Base-by-base conservation (phyloP, 1,140 invertebrate genomes). In the Probaryconus sp. region DNA sequence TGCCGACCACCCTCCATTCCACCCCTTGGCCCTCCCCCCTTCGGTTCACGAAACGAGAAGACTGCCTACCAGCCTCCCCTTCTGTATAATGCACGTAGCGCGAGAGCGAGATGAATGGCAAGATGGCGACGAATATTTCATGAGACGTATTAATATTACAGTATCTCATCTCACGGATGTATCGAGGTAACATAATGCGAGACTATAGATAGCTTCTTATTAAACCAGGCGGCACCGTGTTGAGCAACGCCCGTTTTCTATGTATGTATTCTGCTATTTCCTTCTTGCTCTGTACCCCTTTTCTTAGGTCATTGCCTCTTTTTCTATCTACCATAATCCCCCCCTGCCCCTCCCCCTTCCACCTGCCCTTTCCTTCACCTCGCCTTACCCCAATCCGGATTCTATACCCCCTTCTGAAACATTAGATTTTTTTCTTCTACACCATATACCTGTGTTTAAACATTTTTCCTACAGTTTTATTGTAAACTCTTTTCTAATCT, bases 161-260 rank as follows among this genome's bases (percentile, higher is more conserved):
- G 79, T 80, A 82, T 83, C 85, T 87, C 85, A 85, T 86, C 85
- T 86, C 85, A 82, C 79, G 83, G 82, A 86, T 86, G 84, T 86
- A 86, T 87, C 85, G 83, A 82, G 85, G 80, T 84, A 86, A 87
- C 84, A 85, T 85, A 86, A 85, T 83, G 83, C 83, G 75, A 61
- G 77, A 81, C 84, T 86, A 86, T 86, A 85, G 82, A 85, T 85
- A 85, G 84, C 82, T 85, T 83, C 85, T 87, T 87, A 85, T 87
- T 87, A 85, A 87, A 85, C 81, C 82, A 82, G 78, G 80, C 77
- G 38, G 61, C 76, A 67, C 73, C 73, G 77, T 76, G 79, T 83
- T 83, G 79, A 83, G 81, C 80, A 80, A 83, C 80, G 79, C 68
- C 40, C 51, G 69, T 43, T 76, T 65, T 76, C 65, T 69, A 63